Conservation (phyloP, 2,888 invertebrate genomes). For the Leptinotarsa peninsularis region DNA sequence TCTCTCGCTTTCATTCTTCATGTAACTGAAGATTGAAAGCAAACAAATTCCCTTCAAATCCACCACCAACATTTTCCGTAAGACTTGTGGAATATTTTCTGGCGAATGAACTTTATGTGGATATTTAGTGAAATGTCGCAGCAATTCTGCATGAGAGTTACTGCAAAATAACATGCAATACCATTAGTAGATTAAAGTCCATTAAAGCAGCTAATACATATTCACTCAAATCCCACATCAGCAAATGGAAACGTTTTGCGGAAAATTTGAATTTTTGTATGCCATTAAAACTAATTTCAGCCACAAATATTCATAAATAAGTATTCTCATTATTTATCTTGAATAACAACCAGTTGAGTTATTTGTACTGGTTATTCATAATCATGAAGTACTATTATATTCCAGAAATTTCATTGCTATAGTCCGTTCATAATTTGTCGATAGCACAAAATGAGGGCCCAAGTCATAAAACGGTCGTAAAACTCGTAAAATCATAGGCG, state of each 20-base stretch:
- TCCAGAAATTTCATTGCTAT: too few species aligned
- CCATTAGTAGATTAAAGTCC: constrained; percentile 52
- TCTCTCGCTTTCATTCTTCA: too few species aligned
- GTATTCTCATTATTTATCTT: too few species aligned
- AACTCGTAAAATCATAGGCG: too few species aligned
- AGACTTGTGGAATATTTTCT: background rate
- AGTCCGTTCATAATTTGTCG: too few species aligned
- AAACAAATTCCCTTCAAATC: background rate
- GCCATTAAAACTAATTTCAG: background rate
- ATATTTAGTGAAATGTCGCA: constrained; percentile 27
- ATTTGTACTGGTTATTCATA: too few species aligned
- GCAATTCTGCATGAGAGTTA: constrained; percentile 43
- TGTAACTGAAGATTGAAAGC: too few species aligned
- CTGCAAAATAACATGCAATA: constrained; percentile 49
- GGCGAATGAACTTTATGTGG: background rate
- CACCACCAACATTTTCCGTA: background rate
- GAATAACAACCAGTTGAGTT: too few species aligned
- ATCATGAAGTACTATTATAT: too few species aligned
- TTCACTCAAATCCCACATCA: constrained; percentile 43
- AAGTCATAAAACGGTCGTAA: too few species aligned
- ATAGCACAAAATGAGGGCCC: too few species aligned
- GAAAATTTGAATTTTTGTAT: constrained; percentile 13
- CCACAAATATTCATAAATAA: background rate
- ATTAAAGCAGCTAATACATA: constrained; percentile 43
- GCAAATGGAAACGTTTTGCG: constrained; percentile 8